Base-by-base conservation (phyloP, 2,888 invertebrate genomes). In the Glaucopsyche alexis region DNA sequence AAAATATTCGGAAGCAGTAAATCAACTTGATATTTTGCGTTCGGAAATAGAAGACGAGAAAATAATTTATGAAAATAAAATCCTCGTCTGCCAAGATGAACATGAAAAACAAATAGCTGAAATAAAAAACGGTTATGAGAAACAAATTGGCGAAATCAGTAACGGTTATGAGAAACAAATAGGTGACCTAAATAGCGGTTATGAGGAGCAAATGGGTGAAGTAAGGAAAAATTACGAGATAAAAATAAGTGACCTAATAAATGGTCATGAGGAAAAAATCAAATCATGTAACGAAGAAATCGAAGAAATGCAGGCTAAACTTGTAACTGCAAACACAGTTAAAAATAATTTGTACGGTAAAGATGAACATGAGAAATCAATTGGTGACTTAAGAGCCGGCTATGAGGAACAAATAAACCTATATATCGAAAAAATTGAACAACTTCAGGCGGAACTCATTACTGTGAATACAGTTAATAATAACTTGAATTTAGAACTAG, bases 41-140 rank as follows among this genome's bases (percentile, higher is more conserved):
- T 91, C 91, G 19, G 93, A 93, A 82, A 87, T 89, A 79, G 90
- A 92, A 80, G 92, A 93, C 76, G 92, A 92, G 81, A 92, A 87
- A 80, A 79, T 90, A 16, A 84, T 88, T 65, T 82, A 88, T 73
- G 92, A 91, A 82, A 91, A 90, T 79, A 92, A 90, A 84, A 75
- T 89, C 72, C 79, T 91, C 60, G 82, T 84, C 71, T 89, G 90
- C 78, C 91, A 92, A 85, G 91, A 92, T 76, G 92, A 92, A 77
- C 90, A 89, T 78, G 92, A 92, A 77, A 91, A 87, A 77, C 73
- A 84, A 7, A 85, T 91, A 75, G 80, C 85, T 77, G 89, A 90
- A 72, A 75, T 89, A 19, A 84, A 81, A 73, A 73, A 74, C 0
- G 83, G 84, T 75, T 82, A 82, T 76, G 79, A 86, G 77, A 80